A percentile compares a stretch with the other conserved stretches of the same genome.
These are phyloP conservation scores for Xyrauchen texanus DNA, from an alignment of 2,113 vertebrate genomes.

Conservation along the genomic window DNA sequence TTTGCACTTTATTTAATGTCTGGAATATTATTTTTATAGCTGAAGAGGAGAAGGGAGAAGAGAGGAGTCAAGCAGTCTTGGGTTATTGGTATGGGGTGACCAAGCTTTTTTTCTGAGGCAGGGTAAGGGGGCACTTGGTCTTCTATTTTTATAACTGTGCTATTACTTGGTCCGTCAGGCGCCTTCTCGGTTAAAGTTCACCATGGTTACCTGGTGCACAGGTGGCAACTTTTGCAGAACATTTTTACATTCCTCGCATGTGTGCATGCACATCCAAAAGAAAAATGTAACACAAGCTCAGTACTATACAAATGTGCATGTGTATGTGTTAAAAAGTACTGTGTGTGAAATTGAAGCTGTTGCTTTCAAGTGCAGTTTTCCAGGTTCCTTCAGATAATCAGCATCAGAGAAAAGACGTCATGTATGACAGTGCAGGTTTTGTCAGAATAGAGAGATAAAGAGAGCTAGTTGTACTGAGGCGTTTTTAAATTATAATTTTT, in stretches of 20 bases:
- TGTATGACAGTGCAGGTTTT: background rate
- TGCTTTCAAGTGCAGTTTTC: conserved; percentile 4
- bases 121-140: background rate
- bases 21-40: conserved; percentile 72
- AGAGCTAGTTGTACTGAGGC: conserved; percentile 13
- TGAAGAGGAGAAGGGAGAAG: background rate
- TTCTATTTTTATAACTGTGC: conserved; percentile 15
- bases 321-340: conserved; percentile 36
- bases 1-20: conserved; percentile 70
- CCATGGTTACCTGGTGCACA: conserved; percentile 30
- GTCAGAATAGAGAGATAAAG: background rate
- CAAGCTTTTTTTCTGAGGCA: background rate
- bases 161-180: conserved; percentile 12
- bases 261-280: background rate
- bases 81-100: background rate
- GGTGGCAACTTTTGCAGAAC: conserved; percentile 15
- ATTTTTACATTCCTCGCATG: conserved; percentile 7
- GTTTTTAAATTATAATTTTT: background rate
- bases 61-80: background rate
- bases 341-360: conserved; percentile 44
- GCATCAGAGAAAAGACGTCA: background rate
- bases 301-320: background rate
- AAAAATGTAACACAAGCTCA: conserved; percentile 7
- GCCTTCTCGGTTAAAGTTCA: background rate
- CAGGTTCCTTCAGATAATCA: background rate